Evolutionary conservation across 1,140 invertebrate species (phyloP).

Genomic region (Hylaeus anthracinus): DNA sequence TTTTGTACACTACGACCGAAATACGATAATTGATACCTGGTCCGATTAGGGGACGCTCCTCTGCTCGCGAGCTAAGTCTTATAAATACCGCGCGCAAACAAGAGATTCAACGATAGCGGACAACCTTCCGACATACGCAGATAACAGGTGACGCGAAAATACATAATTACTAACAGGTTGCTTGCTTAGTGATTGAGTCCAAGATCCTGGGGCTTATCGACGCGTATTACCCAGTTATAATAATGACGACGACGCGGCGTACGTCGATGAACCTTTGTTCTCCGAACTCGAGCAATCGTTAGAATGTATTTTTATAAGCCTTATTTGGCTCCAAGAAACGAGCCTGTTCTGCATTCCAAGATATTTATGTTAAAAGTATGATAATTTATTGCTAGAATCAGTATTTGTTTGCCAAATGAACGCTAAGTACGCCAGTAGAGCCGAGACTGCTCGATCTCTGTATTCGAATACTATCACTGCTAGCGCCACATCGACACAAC

Average conservation of each 20-base stretch:
- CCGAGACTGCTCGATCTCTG: neutral
- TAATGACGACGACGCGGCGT: neutral
- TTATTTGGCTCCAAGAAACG: too few relatives aligned
- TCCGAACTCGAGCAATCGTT: slow-evolving; percentile 7
- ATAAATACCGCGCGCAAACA: slow-evolving; percentile 5
- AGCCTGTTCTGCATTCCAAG: too few relatives aligned
- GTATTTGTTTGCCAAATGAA: too few relatives aligned
- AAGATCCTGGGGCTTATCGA: slow-evolving; percentile 6
- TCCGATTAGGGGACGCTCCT: neutral
- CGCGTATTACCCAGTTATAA: neutral
- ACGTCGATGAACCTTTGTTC: slow-evolving; percentile 4
- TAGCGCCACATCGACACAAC: neutral
- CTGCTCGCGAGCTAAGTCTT: neutral
- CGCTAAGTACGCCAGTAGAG: too few relatives aligned
- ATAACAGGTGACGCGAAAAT: slow-evolving; percentile 3
- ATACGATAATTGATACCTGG: slow-evolving; percentile 12
- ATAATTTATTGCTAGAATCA: too few relatives aligned
- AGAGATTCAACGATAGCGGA: slow-evolving; percentile 5
- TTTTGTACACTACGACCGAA: slow-evolving; percentile 4
- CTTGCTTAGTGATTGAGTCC: neutral
- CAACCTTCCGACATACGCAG: neutral
- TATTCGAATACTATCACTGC: neutral
- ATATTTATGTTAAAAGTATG: too few relatives aligned
- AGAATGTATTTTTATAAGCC: neutral
- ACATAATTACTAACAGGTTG: neutral